Conservation (phyloP, 1,140 invertebrate species). For the Solen grandis region DNA sequence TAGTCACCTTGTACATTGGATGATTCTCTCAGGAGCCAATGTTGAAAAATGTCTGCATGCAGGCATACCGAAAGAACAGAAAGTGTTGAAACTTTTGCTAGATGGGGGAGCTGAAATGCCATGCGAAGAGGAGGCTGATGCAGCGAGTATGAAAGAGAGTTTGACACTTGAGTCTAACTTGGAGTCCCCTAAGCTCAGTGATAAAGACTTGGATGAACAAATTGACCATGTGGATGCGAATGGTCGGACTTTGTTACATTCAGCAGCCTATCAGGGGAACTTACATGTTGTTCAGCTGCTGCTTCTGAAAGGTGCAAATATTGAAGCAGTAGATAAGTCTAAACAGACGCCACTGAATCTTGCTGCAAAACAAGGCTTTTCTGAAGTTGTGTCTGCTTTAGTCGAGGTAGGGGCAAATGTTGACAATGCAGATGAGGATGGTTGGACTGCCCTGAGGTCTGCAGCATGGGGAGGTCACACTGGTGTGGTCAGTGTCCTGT, state of each 20-base stretch:
- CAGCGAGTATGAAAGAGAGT: slow-evolving; percentile 56
- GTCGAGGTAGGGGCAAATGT: slow-evolving; percentile 75
- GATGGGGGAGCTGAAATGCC: slow-evolving; percentile 76
- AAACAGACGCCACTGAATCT: slow-evolving; percentile 90
- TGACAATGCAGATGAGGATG: slow-evolving; percentile 80
- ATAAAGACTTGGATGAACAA: slow-evolving; percentile 64
- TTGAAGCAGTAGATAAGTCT: slow-evolving; percentile 92
- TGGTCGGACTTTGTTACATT: slow-evolving; percentile 87
- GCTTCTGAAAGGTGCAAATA: slow-evolving; percentile 88
- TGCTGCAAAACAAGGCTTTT: slow-evolving; percentile 84
- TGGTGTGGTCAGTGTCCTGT: slow-evolving; percentile 86
- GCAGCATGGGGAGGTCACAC: slow-evolving; percentile 96
- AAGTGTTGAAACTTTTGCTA: slow-evolving; percentile 76
- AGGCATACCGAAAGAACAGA: slow-evolving; percentile 76
- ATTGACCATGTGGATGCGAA: slow-evolving; percentile 79
- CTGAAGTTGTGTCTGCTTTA: slow-evolving; percentile 79
- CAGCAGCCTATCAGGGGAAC: slow-evolving; percentile 88
- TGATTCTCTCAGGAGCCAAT: slow-evolving; percentile 73
- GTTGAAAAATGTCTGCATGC: slow-evolving; percentile 74
- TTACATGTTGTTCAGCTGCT: slow-evolving; percentile 89
- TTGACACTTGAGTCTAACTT: slow-evolving; percentile 45
- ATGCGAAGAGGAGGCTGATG: slow-evolving; percentile 54
- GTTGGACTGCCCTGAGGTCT: slow-evolving; percentile 82
- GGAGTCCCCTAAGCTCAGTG: slow-evolving; percentile 46
- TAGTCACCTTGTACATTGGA: slow-evolving; percentile 81